phyloP scores from a whole-genome alignment of 2,113 vertebrate species.

The Morone chrysops region DNA sequence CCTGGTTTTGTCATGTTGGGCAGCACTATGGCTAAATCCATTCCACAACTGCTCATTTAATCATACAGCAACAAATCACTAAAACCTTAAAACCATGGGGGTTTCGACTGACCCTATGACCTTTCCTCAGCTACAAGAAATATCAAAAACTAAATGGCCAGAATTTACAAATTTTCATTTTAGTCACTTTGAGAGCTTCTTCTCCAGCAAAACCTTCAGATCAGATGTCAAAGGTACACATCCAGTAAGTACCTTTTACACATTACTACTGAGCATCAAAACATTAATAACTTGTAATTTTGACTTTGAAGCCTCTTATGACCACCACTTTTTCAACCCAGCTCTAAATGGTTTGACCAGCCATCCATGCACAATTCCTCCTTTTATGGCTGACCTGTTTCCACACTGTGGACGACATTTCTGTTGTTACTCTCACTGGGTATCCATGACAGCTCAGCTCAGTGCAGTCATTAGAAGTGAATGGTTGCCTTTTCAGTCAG shows the following conservation, averaged over 20 bases:
- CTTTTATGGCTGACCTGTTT: constrained; percentile 55
- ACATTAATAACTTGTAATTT: background rate
- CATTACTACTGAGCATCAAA: too few species aligned
- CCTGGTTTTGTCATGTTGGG: background rate
- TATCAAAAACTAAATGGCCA: background rate
- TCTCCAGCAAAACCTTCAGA: background rate
- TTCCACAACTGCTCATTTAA: too few species aligned
- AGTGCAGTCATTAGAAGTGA: constrained; percentile 20
- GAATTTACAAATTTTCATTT: background rate
- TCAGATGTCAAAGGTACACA: too few species aligned
- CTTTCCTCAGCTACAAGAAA: background rate
- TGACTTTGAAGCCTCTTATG: background rate
- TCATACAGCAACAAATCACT: background rate
- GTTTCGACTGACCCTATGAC: background rate
- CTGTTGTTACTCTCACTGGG: constrained; percentile 37
- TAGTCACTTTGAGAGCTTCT: background rate
- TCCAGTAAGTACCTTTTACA: too few species aligned
- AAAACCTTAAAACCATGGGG: background rate
- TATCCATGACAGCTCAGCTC: constrained; percentile 57
- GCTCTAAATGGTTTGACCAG: constrained; percentile 43
- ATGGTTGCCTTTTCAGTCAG: constrained; percentile 1
- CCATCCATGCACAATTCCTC: constrained; percentile 39
- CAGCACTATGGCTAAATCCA: too few species aligned
- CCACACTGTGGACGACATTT: constrained; percentile 22
- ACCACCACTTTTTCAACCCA: background rate